These are phyloP conservation scores for Trachemys scripta DNA, from an alignment of 2,113 vertebrate genomes.

Conservation along the genomic window DNA sequence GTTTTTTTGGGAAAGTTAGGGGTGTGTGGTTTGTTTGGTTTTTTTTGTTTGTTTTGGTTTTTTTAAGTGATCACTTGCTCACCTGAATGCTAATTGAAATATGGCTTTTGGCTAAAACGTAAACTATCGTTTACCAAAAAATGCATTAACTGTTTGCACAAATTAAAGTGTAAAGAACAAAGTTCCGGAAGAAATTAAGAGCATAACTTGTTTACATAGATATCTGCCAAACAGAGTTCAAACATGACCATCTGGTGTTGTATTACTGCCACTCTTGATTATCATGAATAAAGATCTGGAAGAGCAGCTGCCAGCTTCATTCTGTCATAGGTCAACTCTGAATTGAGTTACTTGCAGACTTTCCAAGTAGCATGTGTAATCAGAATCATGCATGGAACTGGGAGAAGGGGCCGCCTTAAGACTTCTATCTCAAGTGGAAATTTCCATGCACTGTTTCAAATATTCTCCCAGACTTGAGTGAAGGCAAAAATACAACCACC, in stretches of 20 bases:
- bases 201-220: slow-evolving; percentile 79
- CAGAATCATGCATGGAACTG: rapidly evolving
- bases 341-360: slow-evolving; percentile 8
- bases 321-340: slow-evolving; percentile 55
- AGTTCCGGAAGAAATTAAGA: slow-evolving; percentile 82
- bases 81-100: neutral
- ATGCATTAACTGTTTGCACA: slow-evolving; percentile 14
- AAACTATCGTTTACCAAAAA: neutral
- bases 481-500: slow-evolving; percentile 39
- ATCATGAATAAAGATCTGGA: slow-evolving; percentile 65
- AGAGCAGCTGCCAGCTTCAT: slow-evolving; percentile 61
- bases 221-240: slow-evolving; percentile 74
- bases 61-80: neutral
- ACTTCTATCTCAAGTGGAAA: slow-evolving; percentile 22
- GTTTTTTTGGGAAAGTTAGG: neutral
- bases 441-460: slow-evolving; percentile 50
- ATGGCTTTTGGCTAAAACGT: neutral
- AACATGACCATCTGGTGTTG: slow-evolving; percentile 73
- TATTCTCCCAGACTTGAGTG: slow-evolving; percentile 12
- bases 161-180: slow-evolving; percentile 77
- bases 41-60: neutral
- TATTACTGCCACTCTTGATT: slow-evolving; percentile 65
- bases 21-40: neutral
- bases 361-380: slow-evolving; percentile 5
- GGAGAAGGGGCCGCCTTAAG: neutral